Conservation (phyloP, 23 tunicate genomes). For the Aplidium turbinatum region DNA sequence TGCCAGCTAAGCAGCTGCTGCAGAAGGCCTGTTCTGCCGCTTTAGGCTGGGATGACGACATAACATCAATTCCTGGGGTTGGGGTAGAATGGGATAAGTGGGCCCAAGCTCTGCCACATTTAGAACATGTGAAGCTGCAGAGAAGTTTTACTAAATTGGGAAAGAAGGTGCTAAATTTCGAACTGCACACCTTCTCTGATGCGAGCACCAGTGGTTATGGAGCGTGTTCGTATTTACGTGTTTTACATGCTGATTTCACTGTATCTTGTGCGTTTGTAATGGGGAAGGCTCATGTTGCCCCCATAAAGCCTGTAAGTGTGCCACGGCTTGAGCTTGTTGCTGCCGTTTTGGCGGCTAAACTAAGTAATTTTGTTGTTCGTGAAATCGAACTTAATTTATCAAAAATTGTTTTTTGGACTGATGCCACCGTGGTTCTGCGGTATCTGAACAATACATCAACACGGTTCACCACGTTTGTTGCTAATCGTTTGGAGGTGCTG, state of each 20-base stretch:
- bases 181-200: slow-evolving; percentile 17
- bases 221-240: slow-evolving; percentile 5
- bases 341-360: slow-evolving; percentile 20
- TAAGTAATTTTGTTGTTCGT: neutral
- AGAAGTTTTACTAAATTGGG: neutral
- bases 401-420: slow-evolving; percentile 8
- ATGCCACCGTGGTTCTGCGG: slow-evolving; percentile 17
- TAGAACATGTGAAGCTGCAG: neutral
- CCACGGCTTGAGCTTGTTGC: slow-evolving; percentile 10
- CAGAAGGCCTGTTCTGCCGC: slow-evolving; percentile 8
- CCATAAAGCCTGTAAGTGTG: neutral
- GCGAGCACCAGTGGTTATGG: slow-evolving; percentile 20
- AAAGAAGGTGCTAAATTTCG: neutral
- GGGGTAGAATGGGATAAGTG: slow-evolving; percentile 10
- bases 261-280: slow-evolving; percentile 3
- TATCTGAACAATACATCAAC: slow-evolving; percentile 9
- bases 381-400: neutral
- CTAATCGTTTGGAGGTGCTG: slow-evolving; percentile 1
- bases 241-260: neutral
- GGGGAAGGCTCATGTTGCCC: slow-evolving; percentile 8
- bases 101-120: neutral
- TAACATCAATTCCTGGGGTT: neutral
- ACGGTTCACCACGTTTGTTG: slow-evolving; percentile 2
- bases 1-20: slow-evolving; percentile 1
- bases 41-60: slow-evolving; percentile 8